Evolutionary conservation across 2,113 vertebrate species (phyloP).

Genomic region (Thalassarche chlororhynchos): DNA sequence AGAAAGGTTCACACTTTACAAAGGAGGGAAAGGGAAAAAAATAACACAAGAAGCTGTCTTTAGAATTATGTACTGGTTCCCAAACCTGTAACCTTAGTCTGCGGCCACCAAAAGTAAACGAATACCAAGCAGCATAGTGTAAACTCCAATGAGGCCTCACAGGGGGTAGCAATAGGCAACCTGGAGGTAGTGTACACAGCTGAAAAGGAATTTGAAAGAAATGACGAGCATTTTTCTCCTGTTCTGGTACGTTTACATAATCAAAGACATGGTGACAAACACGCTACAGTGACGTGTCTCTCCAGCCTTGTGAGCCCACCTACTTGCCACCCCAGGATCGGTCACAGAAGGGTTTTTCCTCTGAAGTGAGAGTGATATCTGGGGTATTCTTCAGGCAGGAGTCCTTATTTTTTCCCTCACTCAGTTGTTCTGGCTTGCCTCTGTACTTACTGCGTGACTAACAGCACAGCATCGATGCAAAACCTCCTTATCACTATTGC

Average conservation of each 20-base stretch:
- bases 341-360: not conserved
- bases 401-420: not conserved
- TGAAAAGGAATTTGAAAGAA: constrained; percentile 7
- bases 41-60: not conserved
- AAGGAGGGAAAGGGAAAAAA: not conserved
- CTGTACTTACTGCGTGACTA: not conserved
- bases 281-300: not conserved
- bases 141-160: not conserved
- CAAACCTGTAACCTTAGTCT: constrained; percentile 4
- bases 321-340: not conserved
- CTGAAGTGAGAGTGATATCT: not conserved
- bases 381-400: not conserved
- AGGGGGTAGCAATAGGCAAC: not conserved
- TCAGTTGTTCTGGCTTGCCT: not conserved
- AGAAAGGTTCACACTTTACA: constrained; percentile 46
- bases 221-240: not conserved
- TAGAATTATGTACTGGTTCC: constrained; percentile 33
- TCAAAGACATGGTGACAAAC: not conserved
- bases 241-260: not conserved
- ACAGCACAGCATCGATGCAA: not conserved
- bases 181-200: not conserved
- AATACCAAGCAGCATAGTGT: constrained; percentile 11
- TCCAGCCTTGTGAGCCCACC: not conserved
- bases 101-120: constrained; percentile 14
- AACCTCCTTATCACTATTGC: not conserved